phyloP scores from a whole-genome alignment of 2,797 vertebrate species.

The Tenualosa thibaudeaui region DNA sequence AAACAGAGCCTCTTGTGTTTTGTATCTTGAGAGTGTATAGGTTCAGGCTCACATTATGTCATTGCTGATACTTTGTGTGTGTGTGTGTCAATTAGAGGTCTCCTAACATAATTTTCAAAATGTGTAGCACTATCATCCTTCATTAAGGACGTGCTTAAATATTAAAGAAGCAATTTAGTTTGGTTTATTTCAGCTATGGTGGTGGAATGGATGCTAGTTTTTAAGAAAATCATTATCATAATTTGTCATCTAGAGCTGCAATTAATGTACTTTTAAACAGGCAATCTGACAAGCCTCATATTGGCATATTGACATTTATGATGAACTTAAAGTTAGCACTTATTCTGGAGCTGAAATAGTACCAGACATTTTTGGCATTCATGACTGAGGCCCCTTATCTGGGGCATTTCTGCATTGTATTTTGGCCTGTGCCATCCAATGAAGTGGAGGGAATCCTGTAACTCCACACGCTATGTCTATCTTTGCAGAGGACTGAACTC shows the following conservation, averaged over 20 bases:
- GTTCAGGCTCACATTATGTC: background rate
- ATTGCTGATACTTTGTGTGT: background rate
- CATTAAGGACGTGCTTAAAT: background rate
- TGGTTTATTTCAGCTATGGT: background rate
- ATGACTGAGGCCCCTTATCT: background rate
- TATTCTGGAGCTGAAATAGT: background rate
- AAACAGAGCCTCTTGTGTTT: background rate
- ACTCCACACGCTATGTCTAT: constrained; percentile 39
- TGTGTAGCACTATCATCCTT: too few relatives aligned
- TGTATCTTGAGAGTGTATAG: background rate
- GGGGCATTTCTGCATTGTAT: background rate
- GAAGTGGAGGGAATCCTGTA: constrained; percentile 30
- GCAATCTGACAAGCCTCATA: background rate
- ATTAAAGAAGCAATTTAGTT: background rate
- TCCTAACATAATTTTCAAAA: background rate
- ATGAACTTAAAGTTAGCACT: background rate
- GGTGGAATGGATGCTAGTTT: background rate
- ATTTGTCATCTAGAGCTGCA: background rate
- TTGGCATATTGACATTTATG: background rate
- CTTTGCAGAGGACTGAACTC: constrained; percentile 44
- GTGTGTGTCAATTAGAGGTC: background rate
- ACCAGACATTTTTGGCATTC: background rate
- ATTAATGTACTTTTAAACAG: background rate
- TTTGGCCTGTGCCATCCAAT: constrained; percentile 35
- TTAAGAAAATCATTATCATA: too few relatives aligned